Conservation (phyloP, 2,797 vertebrate genomes). For the Gobionotothen gibberifrons region DNA sequence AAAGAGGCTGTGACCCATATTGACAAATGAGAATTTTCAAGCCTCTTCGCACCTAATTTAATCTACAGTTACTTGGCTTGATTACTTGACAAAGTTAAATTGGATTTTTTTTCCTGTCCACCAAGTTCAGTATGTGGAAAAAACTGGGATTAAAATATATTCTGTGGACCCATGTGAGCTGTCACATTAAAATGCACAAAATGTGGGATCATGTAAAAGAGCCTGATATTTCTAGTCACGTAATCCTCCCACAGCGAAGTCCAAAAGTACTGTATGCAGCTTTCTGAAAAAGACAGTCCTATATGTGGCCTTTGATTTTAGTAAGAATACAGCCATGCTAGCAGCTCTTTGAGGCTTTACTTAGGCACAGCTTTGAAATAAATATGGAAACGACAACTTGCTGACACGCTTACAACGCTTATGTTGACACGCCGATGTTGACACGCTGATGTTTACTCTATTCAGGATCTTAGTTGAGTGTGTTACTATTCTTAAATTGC, state of each 20-base stretch:
- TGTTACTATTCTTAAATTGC: background rate
- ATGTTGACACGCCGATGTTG: background rate
- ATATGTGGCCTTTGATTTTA: slow-evolving; percentile 21
- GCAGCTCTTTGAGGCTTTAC: background rate
- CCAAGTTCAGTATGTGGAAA: slow-evolving; percentile 25
- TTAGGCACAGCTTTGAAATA: background rate
- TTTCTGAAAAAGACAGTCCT: slow-evolving; percentile 33
- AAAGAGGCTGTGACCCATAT: slow-evolving; percentile 7
- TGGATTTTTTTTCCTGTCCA: slow-evolving; percentile 30
- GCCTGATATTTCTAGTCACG: slow-evolving; percentile 32
- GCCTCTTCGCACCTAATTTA: slow-evolving; percentile 27
- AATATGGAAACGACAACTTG: background rate
- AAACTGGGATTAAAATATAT: slow-evolving; percentile 58
- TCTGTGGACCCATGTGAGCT: slow-evolving; percentile 29
- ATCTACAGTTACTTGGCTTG: slow-evolving; percentile 34
- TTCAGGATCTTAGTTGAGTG: background rate
- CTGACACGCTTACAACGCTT: background rate
- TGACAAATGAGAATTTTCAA: slow-evolving; percentile 36
- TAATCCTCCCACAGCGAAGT: slow-evolving; percentile 33
- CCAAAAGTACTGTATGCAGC: slow-evolving; percentile 21
- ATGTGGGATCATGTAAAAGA: slow-evolving; percentile 58
- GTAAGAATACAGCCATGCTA: background rate
- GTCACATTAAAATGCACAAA: slow-evolving; percentile 47
- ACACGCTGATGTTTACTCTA: background rate
- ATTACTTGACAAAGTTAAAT: slow-evolving; percentile 35